phyloP scores from a whole-genome alignment of 2,113 vertebrate genomes.

The Ceuthmochares aereus region DNA sequence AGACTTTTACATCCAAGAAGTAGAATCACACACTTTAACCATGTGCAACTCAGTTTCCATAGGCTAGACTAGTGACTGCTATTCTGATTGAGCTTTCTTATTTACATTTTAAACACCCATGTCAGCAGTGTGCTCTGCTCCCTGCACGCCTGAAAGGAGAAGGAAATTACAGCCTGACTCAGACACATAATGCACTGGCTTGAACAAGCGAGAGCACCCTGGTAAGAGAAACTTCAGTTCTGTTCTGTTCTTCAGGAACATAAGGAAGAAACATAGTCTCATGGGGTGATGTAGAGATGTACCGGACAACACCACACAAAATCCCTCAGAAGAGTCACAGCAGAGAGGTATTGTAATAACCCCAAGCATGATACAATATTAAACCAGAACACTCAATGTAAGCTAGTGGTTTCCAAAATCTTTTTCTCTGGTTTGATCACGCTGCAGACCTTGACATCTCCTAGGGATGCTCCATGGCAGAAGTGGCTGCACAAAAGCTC shows the following conservation, averaged over 20 bases:
- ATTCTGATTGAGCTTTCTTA: neutral
- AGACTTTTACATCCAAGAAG: neutral
- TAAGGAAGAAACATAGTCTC: neutral
- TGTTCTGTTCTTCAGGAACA: neutral
- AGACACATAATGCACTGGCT: neutral
- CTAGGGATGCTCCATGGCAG: neutral
- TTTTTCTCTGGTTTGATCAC: neutral
- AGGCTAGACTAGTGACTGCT: neutral
- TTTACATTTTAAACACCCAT: neutral
- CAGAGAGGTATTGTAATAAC: neutral
- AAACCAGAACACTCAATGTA: neutral
- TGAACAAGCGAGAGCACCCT: neutral
- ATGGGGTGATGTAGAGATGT: neutral
- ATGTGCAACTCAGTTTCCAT: neutral
- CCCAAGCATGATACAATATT: neutral
- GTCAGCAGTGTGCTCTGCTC: slow-evolving; percentile 14
- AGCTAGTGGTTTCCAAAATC: neutral
- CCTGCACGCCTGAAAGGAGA: neutral
- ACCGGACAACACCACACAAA: neutral
- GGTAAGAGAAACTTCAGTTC: neutral
- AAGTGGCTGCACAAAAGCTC: neutral
- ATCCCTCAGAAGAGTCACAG: neutral
- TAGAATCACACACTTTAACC: neutral
- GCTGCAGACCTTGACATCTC: neutral
- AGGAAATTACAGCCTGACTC: slow-evolving; percentile 10